Percentiles rank a stretch among this genome's conserved stretches.
These are phyloP conservation scores for Cepaea hortensis DNA, from an alignment of 2,888 invertebrate genomes.

Conservation along the genomic window DNA sequence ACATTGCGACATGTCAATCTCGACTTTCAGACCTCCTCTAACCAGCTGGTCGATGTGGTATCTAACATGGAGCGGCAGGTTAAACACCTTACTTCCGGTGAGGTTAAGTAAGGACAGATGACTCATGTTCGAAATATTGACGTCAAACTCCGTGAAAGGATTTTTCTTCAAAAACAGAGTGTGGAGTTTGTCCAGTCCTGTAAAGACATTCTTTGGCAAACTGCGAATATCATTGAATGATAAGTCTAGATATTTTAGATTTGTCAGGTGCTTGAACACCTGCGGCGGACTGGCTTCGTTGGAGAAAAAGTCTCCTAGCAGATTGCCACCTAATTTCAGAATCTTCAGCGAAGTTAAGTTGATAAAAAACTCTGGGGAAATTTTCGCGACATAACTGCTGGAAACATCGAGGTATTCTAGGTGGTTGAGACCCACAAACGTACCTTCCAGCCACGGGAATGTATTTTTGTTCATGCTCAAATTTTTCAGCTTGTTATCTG, in stretches of 20 bases:
- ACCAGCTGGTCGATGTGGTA: too few relatives aligned
- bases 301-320: background rate
- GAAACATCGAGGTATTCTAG: conserved; percentile 29
- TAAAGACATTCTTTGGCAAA: too few relatives aligned
- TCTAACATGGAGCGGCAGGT: too few relatives aligned
- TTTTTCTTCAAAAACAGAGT: too few relatives aligned
- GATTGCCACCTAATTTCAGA: conserved; percentile 30
- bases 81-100: too few relatives aligned
- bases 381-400: conserved; percentile 13
- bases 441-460: conserved; percentile 35
- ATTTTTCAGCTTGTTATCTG: conserved; percentile 27
- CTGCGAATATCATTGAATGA: background rate
- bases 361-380: conserved; percentile 28
- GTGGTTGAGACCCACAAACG: conserved; percentile 34
- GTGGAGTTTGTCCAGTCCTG: too few relatives aligned
- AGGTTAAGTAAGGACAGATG: too few relatives aligned
- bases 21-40: too few relatives aligned
- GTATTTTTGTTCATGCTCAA: conserved; percentile 35
- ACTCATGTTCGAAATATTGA: too few relatives aligned
- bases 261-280: background rate
- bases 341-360: background rate
- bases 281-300: too few relatives aligned
- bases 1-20: too few relatives aligned
- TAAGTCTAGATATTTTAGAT: conserved; percentile 6
- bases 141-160: too few relatives aligned